A percentile compares a stretch with the other conserved stretches of the same genome.
Conservation (phyloP, 2,113 vertebrate genomes). For the Lasiurus cinereus region DNA sequence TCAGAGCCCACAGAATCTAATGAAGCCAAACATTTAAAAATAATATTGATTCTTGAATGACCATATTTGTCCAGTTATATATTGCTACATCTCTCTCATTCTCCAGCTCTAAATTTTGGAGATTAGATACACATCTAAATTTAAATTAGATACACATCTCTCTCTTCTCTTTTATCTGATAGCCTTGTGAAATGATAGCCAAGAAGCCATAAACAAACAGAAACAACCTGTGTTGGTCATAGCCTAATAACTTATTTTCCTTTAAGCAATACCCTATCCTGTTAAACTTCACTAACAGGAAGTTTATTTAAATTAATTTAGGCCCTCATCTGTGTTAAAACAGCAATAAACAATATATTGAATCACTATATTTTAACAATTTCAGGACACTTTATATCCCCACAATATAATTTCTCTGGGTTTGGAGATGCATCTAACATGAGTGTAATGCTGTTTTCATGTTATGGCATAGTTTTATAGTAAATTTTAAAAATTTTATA, state of each 20-base stretch:
- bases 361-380: neutral
- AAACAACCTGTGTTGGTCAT: neutral
- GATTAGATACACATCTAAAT: neutral
- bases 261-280: neutral
- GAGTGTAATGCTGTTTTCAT: neutral
- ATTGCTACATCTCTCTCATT: neutral
- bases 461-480: neutral
- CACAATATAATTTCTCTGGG: neutral
- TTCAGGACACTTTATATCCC: neutral
- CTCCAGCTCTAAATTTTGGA: neutral
- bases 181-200: neutral
- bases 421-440: neutral
- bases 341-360: neutral
- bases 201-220: neutral
- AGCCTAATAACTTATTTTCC: neutral
- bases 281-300: neutral
- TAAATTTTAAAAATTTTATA: neutral
- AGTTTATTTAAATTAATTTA: neutral
- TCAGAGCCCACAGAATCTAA: neutral
- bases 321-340: neutral
- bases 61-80: neutral
- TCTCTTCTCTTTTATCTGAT: neutral
- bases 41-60: neutral
- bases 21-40: neutral
- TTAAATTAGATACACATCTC: neutral